A percentile compares a stretch with the other conserved stretches of the same genome.
Evolutionary conservation across 2,797 vertebrate genomes (phyloP).

Genomic region (Peromyscus eremicus): DNA sequence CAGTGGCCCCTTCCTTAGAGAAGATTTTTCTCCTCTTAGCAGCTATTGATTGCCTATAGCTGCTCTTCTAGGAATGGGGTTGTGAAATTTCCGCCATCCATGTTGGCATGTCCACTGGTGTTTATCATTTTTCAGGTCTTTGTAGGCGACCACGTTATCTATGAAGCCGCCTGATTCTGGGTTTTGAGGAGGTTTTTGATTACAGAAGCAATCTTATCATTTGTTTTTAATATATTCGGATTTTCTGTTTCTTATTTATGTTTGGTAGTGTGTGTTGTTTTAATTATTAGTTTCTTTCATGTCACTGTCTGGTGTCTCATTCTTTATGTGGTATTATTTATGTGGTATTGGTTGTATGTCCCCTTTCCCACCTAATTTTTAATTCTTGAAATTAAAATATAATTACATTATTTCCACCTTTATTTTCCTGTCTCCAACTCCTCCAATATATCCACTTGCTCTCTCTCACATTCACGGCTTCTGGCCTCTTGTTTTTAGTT

Average conservation of each 20-base stretch:
- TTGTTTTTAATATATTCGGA: neutral
- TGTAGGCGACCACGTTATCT: neutral
- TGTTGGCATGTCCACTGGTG: neutral
- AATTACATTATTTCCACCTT: neutral
- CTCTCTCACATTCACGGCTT: neutral
- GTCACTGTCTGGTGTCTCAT: neutral
- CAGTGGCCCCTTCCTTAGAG: neutral
- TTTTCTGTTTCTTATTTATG: neutral
- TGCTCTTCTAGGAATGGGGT: neutral
- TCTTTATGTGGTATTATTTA: neutral
- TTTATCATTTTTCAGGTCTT: neutral
- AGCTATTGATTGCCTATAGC: neutral
- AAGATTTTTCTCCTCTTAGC: neutral
- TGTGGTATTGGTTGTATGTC: neutral
- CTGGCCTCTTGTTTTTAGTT: neutral
- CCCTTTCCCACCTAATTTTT: neutral
- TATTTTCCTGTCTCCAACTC: neutral
- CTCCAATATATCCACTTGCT: neutral
- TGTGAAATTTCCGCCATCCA: neutral
- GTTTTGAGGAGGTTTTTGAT: neutral
- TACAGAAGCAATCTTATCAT: neutral
- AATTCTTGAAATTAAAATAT: neutral
- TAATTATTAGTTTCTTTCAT: constrained; percentile 6
- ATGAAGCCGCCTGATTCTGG: neutral
- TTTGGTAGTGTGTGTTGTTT: neutral